Percentiles rank a stretch among this genome's conserved stretches.
These are phyloP conservation scores for Dichetophora obliterata DNA, from an alignment of 2,888 invertebrate species.

Conservation along the genomic window DNA sequence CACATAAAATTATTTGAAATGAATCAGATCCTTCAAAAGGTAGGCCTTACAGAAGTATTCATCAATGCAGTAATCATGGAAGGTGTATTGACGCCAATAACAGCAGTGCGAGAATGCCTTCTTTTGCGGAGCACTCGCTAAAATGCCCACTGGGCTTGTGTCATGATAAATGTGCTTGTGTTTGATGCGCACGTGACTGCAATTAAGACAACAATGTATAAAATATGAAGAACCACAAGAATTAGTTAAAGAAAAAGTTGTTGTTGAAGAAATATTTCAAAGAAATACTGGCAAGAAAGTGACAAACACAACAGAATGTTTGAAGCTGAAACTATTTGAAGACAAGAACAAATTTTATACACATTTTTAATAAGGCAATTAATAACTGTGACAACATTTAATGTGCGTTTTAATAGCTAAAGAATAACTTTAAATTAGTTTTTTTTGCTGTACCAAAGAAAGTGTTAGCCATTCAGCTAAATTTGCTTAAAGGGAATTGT, in stretches of 20 bases:
- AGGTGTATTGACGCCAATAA: no score
- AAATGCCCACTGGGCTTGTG: no score
- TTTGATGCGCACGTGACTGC: not conserved
- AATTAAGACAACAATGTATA: not conserved
- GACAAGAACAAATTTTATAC: not conserved
- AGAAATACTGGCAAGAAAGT: not conserved
- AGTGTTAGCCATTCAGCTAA: not conserved
- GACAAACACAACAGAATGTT: not conserved
- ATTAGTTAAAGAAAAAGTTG: slow-evolving; percentile 5
- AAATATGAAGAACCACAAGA: not conserved
- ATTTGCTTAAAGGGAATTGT: not conserved
- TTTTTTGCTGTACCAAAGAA: not conserved
- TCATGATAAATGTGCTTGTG: not conserved
- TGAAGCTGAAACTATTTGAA: not conserved
- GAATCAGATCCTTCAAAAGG: no score
- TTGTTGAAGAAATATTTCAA: not conserved
- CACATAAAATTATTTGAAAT: no score
- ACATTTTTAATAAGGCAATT: no score
- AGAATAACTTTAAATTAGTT: not conserved
- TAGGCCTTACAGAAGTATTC: no score
- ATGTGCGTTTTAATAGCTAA: not conserved
- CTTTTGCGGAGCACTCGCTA: no score
- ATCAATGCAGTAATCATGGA: no score
- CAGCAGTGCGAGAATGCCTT: no score
- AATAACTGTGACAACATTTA: not conserved